phyloP scores from a whole-genome alignment of 2,113 vertebrate species.

The Leptodactylus fuscus region DNA sequence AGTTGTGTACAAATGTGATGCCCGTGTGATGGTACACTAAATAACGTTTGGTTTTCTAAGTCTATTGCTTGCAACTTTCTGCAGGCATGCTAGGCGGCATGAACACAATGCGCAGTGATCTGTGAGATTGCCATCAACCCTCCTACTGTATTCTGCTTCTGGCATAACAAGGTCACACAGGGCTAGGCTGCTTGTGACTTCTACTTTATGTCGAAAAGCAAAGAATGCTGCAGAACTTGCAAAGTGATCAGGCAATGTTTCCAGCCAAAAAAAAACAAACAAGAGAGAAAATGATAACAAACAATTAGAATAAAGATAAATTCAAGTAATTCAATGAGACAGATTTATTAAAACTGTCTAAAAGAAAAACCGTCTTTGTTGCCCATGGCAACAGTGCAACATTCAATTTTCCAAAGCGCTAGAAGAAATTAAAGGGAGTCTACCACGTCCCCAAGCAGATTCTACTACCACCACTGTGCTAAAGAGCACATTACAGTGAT shows the following conservation, averaged over 20 bases:
- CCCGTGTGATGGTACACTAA: background rate
- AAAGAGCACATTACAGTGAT: no score
- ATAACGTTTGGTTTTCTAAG: background rate
- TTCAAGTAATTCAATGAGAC: no score
- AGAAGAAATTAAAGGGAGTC: no score
- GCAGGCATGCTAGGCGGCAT: background rate
- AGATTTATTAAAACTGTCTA: no score
- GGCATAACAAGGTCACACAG: constrained; percentile 6
- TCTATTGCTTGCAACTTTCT: background rate
- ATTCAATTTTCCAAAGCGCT: no score
- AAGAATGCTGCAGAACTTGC: background rate
- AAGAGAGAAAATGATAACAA: no score
- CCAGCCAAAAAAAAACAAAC: background rate
- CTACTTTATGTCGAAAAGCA: background rate
- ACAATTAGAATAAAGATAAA: no score
- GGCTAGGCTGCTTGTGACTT: background rate
- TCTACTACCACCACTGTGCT: no score
- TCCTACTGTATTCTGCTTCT: background rate
- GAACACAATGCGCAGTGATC: background rate
- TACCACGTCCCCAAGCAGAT: no score
- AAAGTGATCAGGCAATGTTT: background rate
- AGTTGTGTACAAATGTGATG: background rate
- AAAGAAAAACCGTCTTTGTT: no score
- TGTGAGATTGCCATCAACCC: background rate
- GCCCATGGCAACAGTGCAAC: no score